phyloP scores from a whole-genome alignment of 2,888 invertebrate genomes.

The Lycia hirtaria region DNA sequence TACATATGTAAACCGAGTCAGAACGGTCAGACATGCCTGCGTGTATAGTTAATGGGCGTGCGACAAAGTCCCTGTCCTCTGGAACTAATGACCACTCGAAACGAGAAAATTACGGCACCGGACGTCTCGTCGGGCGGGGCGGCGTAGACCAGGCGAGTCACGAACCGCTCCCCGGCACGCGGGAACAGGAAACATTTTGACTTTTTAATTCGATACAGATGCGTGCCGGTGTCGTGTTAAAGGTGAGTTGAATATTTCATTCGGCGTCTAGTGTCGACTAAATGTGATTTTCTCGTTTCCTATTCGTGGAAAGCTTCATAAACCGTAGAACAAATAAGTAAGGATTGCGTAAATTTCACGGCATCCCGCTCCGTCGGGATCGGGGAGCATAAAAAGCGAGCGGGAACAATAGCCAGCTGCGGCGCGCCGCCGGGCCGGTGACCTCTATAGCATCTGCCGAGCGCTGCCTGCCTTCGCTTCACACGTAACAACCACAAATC shows the following conservation, averaged over 20 bases:
- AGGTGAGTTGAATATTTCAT: constrained; percentile 26
- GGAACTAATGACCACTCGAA: constrained; percentile 82
- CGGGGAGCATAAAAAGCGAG: constrained; percentile 65
- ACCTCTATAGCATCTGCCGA: constrained; percentile 75
- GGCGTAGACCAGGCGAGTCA: constrained; percentile 73
- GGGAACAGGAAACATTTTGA: constrained; percentile 50
- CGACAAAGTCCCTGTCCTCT: constrained; percentile 71
- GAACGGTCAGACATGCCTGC: constrained; percentile 54
- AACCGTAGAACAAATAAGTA: constrained; percentile 37
- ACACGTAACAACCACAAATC: constrained; percentile 64
- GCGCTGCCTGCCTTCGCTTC: constrained; percentile 60
- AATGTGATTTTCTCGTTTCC: constrained; percentile 28
- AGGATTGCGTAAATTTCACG: constrained; percentile 52
- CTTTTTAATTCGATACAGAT: constrained; percentile 52
- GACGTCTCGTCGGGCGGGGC: constrained; percentile 56
- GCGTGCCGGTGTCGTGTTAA: constrained; percentile 31
- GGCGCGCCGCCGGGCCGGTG: constrained; percentile 68
- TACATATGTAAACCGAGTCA: constrained; percentile 47
- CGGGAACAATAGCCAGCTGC: constrained; percentile 70
- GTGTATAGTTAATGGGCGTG: constrained; percentile 73
- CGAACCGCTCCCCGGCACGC: constrained; percentile 59
- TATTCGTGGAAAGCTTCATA: constrained; percentile 42
- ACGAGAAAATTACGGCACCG: constrained; percentile 75
- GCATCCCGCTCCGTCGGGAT: constrained; percentile 45
- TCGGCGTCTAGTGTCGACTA: constrained; percentile 23